phyloP scores from a whole-genome alignment of 2,797 vertebrate species.

The Bovichtus diacanthus region DNA sequence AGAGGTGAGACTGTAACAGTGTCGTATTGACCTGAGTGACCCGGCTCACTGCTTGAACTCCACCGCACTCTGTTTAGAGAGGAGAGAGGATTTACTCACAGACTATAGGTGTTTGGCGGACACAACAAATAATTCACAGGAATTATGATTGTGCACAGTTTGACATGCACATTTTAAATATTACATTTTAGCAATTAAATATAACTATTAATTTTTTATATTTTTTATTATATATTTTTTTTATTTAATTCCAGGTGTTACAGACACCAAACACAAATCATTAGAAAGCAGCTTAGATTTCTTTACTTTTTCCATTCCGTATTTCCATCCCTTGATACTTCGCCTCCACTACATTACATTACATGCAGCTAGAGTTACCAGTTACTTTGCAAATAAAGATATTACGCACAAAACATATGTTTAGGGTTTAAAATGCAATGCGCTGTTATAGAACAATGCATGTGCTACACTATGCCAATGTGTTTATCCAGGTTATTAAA shows the following conservation, averaged over 20 bases:
- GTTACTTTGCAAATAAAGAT: not conserved
- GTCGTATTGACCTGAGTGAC: constrained; percentile 73
- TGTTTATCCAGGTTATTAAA: not conserved
- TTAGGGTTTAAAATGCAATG: not conserved
- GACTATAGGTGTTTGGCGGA: not conserved
- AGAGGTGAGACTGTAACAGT: constrained; percentile 76
- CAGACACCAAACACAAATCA: not conserved
- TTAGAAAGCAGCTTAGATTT: not conserved
- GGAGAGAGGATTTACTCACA: constrained; percentile 9
- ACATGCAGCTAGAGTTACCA: not conserved
- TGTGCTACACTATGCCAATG: not conserved
- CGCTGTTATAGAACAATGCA: not conserved
- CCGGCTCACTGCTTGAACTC: constrained; percentile 61
- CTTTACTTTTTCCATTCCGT: not conserved
- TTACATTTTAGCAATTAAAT: not conserved
- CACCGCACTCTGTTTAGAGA: constrained; percentile 37
- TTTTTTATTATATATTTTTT: too few relatives aligned
- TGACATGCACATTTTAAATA: not conserved
- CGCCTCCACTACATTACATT: not conserved
- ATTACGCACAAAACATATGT: not conserved
- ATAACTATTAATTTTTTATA: too few relatives aligned
- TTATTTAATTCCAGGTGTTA: not conserved
- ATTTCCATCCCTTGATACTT: not conserved
- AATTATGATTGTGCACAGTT: not conserved
- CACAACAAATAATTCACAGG: constrained; percentile 12